These are phyloP conservation scores for Plecotus auritus DNA, from an alignment of 2,113 vertebrate genomes.

Conservation along the genomic window DNA sequence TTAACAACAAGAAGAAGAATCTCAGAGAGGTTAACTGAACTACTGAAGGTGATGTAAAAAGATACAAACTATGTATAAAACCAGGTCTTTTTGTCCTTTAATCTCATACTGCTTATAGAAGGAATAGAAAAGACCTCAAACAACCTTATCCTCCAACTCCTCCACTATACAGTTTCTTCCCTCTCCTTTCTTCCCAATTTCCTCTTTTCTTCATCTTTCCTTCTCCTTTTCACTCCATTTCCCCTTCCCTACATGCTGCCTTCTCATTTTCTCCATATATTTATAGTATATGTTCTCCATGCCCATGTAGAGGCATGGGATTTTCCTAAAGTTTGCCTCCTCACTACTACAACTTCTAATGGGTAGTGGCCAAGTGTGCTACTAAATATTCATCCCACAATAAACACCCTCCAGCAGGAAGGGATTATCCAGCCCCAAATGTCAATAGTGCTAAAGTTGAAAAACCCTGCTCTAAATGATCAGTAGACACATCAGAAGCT, in stretches of 20 bases:
- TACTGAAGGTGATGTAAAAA: neutral
- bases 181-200: neutral
- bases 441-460: neutral
- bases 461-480: neutral
- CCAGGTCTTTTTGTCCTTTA: neutral
- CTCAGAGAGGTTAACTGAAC: neutral
- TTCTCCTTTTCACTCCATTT: neutral
- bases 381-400: neutral
- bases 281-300: neutral
- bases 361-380: neutral
- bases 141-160: neutral
- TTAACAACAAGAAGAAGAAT: neutral
- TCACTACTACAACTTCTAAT: neutral
- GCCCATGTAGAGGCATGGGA: accelerated
- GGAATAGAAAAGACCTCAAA: neutral
- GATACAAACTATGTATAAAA: neutral
- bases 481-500: neutral
- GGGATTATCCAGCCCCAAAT: neutral
- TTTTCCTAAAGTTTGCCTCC: neutral
- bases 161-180: neutral
- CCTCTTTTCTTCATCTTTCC: neutral
- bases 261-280: neutral
- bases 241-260: neutral
- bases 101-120: neutral
- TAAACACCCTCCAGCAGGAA: neutral